These are phyloP conservation scores for Camponotus pennsylvanicus DNA, from an alignment of 1,140 invertebrate species.

Conservation along the genomic window DNA sequence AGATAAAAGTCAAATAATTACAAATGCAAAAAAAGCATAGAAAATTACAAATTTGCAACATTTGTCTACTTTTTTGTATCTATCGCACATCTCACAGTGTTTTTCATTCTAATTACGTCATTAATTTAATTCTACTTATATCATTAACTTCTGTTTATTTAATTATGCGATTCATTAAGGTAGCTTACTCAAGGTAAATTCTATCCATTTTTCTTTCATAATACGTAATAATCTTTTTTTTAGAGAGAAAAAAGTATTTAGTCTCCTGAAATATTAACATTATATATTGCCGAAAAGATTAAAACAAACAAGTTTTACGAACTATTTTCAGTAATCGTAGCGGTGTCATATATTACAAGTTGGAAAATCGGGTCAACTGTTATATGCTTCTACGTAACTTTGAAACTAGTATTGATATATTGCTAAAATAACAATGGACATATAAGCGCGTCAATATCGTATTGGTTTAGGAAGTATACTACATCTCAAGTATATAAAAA, in stretches of 20 bases:
- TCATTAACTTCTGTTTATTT: neutral
- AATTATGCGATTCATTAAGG: too few species aligned
- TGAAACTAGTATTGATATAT: conserved; percentile 15
- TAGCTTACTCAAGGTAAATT: neutral
- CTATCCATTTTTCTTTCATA: neutral
- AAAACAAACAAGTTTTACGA: conserved; percentile 20
- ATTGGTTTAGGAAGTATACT: neutral
- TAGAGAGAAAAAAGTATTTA: neutral
- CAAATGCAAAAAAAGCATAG: too few species aligned
- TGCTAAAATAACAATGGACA: neutral
- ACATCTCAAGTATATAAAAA: neutral
- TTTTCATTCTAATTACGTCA: too few species aligned
- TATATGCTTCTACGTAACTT: neutral
- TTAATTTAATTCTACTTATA: neutral
- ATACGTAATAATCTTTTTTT: neutral
- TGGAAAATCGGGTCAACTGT: conserved; percentile 44
- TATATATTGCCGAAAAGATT: neutral
- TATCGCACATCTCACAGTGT: too few species aligned
- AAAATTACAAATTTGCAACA: too few species aligned
- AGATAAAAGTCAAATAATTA: too few species aligned
- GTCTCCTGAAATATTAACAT: neutral
- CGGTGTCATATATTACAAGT: neutral
- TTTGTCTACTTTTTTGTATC: too few species aligned
- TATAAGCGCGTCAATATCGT: neutral
- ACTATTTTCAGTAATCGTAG: neutral